Evolutionary conservation across 2,113 vertebrate species (phyloP).

Genomic region (Xiphophorus maculatus): DNA sequence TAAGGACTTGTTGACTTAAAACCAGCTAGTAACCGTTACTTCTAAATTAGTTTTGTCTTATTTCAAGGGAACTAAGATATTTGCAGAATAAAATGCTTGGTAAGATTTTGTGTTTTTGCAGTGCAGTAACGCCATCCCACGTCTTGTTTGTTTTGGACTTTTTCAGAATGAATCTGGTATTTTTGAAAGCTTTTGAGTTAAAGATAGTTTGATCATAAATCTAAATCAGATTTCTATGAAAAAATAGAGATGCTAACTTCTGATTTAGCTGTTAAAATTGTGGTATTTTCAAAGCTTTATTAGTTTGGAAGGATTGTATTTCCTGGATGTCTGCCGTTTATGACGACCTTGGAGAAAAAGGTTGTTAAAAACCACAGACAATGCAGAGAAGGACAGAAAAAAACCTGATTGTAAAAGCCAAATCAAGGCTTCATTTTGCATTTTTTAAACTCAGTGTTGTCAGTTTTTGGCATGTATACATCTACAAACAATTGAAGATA

Average conservation of each 20-base stretch:
- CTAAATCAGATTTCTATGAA: not conserved
- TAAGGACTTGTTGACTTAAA: no score
- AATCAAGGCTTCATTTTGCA: not conserved
- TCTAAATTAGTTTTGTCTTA: no score
- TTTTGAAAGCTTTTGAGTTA: not conserved
- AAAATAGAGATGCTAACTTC: not conserved
- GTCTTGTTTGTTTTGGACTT: not conserved
- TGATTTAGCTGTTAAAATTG: not conserved
- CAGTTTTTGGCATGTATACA: not conserved
- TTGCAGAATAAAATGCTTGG: no score
- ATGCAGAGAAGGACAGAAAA: constrained; percentile 6
- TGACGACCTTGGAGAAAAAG: constrained; percentile 16
- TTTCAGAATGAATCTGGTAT: not conserved
- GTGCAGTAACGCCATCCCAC: no score
- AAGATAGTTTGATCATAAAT: not conserved
- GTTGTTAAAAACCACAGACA: constrained; percentile 56
- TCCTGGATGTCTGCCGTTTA: not conserved
- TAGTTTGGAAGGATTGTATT: not conserved
- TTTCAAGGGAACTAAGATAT: no score
- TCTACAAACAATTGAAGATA: not conserved
- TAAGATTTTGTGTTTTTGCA: no score
- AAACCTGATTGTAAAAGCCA: no score
- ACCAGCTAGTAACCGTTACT: no score
- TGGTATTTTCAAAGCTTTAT: not conserved
- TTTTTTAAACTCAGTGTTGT: not conserved